Conservation (phyloP, 2,888 invertebrate genomes). For the Acleris holmiana region DNA sequence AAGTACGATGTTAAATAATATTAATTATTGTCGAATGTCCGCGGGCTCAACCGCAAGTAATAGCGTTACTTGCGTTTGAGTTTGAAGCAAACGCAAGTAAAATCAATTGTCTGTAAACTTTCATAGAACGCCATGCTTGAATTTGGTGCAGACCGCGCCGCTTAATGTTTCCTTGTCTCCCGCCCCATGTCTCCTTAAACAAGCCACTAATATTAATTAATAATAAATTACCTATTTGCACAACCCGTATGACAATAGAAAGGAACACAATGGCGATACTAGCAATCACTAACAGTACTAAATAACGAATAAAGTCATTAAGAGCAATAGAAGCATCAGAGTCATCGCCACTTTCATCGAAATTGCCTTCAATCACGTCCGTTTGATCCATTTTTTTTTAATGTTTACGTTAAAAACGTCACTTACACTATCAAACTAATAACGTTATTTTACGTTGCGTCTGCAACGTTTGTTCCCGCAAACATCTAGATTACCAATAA, state of each 20-base stretch:
- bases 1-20: too few relatives aligned
- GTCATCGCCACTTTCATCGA: background rate
- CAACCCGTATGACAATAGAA: slow-evolving; percentile 12
- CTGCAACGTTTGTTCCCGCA: slow-evolving; percentile 5
- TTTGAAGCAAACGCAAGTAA: too few relatives aligned
- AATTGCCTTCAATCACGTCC: background rate
- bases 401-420: background rate
- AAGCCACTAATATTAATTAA: background rate
- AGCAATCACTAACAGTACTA: slow-evolving; percentile 8
- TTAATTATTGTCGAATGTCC: too few relatives aligned
- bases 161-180: too few relatives aligned
- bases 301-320: slow-evolving; percentile 19
- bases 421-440: background rate
- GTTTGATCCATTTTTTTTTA: slow-evolving; percentile 6
- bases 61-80: too few relatives aligned
- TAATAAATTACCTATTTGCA: slow-evolving; percentile 25
- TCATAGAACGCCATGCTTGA: too few relatives aligned
- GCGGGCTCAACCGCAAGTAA: too few relatives aligned
- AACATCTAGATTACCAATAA: slow-evolving; percentile 15
- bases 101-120: too few relatives aligned
- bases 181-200: too few relatives aligned
- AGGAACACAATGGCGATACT: slow-evolving; percentile 9
- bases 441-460: slow-evolving; percentile 4
- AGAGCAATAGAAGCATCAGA: background rate
- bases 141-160: too few relatives aligned